Evolutionary conservation across 2,888 invertebrate genomes (phyloP), one percentile per base, ranked within the genome.

Genomic region (Octonoba sinensis): DNA sequence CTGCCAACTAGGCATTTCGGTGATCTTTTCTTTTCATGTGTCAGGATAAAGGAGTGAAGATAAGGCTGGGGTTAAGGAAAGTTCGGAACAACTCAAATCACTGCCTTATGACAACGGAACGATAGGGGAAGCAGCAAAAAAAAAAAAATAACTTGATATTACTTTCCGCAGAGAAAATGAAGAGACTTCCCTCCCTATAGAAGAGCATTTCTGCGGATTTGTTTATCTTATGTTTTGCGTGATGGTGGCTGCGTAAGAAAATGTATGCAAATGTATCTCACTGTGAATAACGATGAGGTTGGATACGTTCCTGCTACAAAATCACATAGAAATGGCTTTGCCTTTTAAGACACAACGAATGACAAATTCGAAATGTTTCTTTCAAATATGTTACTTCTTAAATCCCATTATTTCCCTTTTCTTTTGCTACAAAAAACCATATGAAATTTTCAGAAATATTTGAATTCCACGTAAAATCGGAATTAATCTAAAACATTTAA

Each of bases 281-380:
- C 70, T 71, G 44, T 77, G 77, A 75, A 77, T 77, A 77, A 77
- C 70, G 71, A 69, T 76, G 69, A 69, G 54, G 51, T n/a, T 49
- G 24, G n/a, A 62, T 76, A 54, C 44, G 47, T 18, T 22, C 56
- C n/a, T 46, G 57, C 36, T 18, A 20, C 71, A 71, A 65, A 66
- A 27, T 13, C 60, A 60, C 51, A 20, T 36, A 24, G 65, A 77
- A 69, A 76, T 76, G 60, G 75, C 69, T 69, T 51, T 62, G 15
- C 18, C 54, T 57, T 20, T 57, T 36, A 36, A 36, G 36, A 36
- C 3, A 11, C 36, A 36, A 36, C 18, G 57, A 57, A 57, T 20
- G 57, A 57, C 57, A 57, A 57, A 18, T 57, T 57, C 11, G 18
- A 8, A 20, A 57, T 22, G 20, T 57, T 57, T 20, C 57, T 57